A percentile compares a stretch with the other conserved stretches of the same genome.
Conservation (phyloP, 2,888 invertebrate genomes). For the Leuctra nigra region DNA sequence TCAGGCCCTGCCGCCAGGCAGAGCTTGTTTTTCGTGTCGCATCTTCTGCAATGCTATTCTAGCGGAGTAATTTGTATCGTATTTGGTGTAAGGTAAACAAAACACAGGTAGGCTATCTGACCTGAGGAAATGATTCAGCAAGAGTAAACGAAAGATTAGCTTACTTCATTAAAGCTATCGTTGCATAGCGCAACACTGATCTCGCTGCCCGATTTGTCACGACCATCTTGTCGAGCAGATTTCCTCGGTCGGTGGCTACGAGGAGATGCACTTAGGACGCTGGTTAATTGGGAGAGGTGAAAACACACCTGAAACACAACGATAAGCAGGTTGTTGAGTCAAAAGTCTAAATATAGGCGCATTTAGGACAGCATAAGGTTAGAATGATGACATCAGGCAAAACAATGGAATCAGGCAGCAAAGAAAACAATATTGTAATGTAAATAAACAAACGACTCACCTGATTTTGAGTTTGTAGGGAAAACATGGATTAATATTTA, state of each 20-base stretch:
- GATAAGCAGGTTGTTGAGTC: too few species aligned
- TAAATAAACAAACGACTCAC: slow-evolving; percentile 33
- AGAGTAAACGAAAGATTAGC: too few species aligned
- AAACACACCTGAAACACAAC: slow-evolving; percentile 28
- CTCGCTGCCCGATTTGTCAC: slow-evolving; percentile 33
- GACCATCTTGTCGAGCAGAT: slow-evolving; percentile 36
- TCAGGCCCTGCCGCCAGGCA: too few species aligned
- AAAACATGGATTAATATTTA: slow-evolving; percentile 38
- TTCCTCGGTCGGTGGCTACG: slow-evolving; percentile 20
- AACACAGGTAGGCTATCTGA: too few species aligned
- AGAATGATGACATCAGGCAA: slow-evolving; percentile 10
- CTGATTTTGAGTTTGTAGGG: slow-evolving; percentile 46
- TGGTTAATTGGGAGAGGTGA: slow-evolving; percentile 42
- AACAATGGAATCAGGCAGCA: not conserved
- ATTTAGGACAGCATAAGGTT: slow-evolving; percentile 8
- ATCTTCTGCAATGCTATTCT: too few species aligned
- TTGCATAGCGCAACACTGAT: slow-evolving; percentile 37
- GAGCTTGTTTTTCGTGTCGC: too few species aligned
- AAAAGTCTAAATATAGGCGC: too few species aligned
- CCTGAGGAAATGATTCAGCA: too few species aligned
- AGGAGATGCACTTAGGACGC: slow-evolving; percentile 38
- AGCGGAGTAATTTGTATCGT: too few species aligned
- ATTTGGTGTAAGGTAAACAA: too few species aligned
- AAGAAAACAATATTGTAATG: too few species aligned
- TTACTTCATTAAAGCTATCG: slow-evolving; percentile 42